These are phyloP conservation scores for Cherax quadricarinatus DNA, from an alignment of 1,140 invertebrate species.

Conservation along the genomic window DNA sequence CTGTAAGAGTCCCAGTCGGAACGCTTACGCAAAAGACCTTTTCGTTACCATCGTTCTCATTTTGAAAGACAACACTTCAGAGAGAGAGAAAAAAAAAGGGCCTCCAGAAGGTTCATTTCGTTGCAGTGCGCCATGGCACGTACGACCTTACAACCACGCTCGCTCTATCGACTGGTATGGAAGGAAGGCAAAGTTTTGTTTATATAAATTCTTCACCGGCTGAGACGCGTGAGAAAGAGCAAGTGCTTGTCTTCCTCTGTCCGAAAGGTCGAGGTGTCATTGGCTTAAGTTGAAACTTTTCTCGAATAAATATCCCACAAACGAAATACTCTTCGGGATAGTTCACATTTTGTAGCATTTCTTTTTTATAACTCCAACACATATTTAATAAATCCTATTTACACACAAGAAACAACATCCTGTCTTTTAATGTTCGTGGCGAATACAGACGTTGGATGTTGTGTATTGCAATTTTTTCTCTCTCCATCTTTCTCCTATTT, in stretches of 20 bases:
- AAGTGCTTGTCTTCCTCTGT: constrained; percentile 52
- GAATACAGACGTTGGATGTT: background rate
- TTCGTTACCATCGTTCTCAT: constrained; percentile 8
- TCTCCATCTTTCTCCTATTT: background rate
- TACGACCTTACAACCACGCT: constrained; percentile 24
- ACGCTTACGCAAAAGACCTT: constrained; percentile 7
- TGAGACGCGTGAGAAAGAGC: constrained; percentile 58
- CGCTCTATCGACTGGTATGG: constrained; percentile 27
- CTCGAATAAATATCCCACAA: no score
- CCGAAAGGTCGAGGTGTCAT: background rate
- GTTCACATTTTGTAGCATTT: no score
- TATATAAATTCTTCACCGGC: constrained; percentile 48
- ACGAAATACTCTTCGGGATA: no score
- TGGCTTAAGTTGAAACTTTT: background rate
- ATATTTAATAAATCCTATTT: no score
- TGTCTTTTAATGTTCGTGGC: no score
- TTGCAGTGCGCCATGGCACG: background rate
- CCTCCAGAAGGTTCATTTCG: constrained; percentile 30
- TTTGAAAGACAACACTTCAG: constrained; percentile 5
- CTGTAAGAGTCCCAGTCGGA: background rate
- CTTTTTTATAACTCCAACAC: no score
- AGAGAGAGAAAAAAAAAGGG: background rate
- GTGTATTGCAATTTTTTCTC: background rate
- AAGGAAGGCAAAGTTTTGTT: constrained; percentile 51
- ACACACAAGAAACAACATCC: no score